phyloP scores from a whole-genome alignment of 2,888 invertebrate species.

The Heliconius erato region DNA sequence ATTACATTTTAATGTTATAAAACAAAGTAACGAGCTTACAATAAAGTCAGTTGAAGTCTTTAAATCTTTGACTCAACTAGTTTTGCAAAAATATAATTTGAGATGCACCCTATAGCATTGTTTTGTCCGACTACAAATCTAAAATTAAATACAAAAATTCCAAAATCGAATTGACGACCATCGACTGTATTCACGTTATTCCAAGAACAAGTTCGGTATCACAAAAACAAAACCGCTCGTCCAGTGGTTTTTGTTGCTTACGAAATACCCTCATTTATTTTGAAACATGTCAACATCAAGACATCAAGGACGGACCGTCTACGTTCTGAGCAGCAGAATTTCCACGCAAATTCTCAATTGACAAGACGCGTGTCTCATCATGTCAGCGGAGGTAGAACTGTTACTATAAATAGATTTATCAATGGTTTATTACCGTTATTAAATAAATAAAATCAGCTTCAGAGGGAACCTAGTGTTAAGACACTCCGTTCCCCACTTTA shows the following conservation, averaged over 20 bases:
- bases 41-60: too few relatives aligned
- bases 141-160: neutral
- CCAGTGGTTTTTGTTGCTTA: slow-evolving; percentile 31
- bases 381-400: neutral
- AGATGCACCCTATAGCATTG: neutral
- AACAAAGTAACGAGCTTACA: too few relatives aligned
- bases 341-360: slow-evolving; percentile 45
- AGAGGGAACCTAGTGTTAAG: too few relatives aligned
- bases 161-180: neutral
- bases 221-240: slow-evolving; percentile 30
- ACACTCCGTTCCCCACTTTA: too few relatives aligned
- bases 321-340: slow-evolving; percentile 35
- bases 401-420: neutral
- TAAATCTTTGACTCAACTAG: too few relatives aligned
- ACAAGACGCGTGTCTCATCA: slow-evolving; percentile 33
- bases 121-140: neutral
- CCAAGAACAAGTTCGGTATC: neutral
- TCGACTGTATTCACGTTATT: neutral
- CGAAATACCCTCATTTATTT: slow-evolving; percentile 50
- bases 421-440: neutral
- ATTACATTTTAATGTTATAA: too few relatives aligned
- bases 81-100: too few relatives aligned
- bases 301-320: slow-evolving; percentile 44
- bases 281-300: slow-evolving; percentile 49
- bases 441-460: too few relatives aligned